A percentile compares a stretch with the other conserved stretches of the same genome.
Conservation (phyloP, 2,888 invertebrate species). For the Dicyrtomina minuta region DNA sequence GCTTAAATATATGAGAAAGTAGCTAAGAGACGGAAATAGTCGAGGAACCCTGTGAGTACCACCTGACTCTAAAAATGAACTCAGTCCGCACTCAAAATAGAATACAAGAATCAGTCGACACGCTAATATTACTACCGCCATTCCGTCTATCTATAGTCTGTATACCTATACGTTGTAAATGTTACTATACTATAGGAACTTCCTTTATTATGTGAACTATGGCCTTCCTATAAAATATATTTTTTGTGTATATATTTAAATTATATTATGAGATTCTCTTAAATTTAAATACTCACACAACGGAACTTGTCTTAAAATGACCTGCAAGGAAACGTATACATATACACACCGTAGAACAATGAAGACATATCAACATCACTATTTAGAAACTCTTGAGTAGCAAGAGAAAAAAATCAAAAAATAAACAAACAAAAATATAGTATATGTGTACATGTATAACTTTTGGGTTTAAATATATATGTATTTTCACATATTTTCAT, state of each 20-base stretch:
- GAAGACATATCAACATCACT: too few relatives aligned
- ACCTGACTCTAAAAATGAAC: conserved; percentile 36
- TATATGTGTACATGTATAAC: too few relatives aligned
- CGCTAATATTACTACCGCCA: neutral
- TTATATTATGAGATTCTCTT: too few relatives aligned
- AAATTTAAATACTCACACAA: conserved; percentile 12
- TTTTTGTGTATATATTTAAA: conserved; percentile 2
- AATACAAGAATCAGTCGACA: conserved; percentile 18
- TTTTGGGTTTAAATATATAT: too few relatives aligned
- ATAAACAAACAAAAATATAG: too few relatives aligned
- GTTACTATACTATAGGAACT: neutral
- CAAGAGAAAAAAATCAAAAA: too few relatives aligned
- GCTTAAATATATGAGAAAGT: too few relatives aligned
- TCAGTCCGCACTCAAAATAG: conserved; percentile 29
- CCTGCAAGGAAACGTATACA: conserved; percentile 4
- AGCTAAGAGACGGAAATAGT: conserved; percentile 35
- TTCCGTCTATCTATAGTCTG: neutral
- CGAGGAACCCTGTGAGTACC: conserved; percentile 32
- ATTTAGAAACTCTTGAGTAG: too few relatives aligned
- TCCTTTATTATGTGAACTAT: neutral
- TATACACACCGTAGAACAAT: too few relatives aligned
- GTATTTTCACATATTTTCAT: too few relatives aligned
- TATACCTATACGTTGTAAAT: neutral
- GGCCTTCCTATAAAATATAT: conserved; percentile 2
- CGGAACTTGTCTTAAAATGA: conserved; percentile 15